Evolutionary conservation across 2,113 vertebrate genomes (phyloP), one percentile per base, ranked within the genome.

Genomic region (Tetrao urogallus): DNA sequence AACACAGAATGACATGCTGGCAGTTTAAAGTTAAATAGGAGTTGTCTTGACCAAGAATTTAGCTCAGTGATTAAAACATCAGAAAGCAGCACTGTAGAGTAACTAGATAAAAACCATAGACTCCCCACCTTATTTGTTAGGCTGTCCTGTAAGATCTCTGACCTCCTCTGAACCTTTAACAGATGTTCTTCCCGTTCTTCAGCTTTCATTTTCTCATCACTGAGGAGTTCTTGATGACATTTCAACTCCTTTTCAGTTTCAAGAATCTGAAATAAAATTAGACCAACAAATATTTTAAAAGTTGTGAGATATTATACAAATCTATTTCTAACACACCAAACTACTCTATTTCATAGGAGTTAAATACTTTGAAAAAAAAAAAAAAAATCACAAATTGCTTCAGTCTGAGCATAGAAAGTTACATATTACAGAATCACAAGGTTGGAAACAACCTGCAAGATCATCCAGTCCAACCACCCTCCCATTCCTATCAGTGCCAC

Each of bases 1-100:
- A 10, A n/a, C 11, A 56, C 5, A 50, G 18, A 43, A 1, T 1
- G 1, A 36, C 1, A 2, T 0, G 0, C 18, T 11, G 18, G 58
- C 13, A 84, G 30, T 32, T 45, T 48, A n/a, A 66, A 80, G 2
- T 19, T 6, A 48, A 45, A 3, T 2, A 27, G 22, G 21, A 16
- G 34, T 81, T 73, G 18, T 65, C 18, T 32, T 50, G 15, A 74
- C 27, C 19, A 61, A 11, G 6, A 13, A 1, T 8, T 72, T 38
- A 27, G 8, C 17, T 52, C 3, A 24, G 32, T 7, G 9, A 42
- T 56, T 6, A 56, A 54, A 64, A 67, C 2, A 17, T 27, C 40
- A 36, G 43, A 63, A 61, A 2, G 48, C 8, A 75, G 3, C 60
- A 50, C 2, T 48, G 10, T 13, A 11, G 34, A 66, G 27, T 0